Conservation (phyloP, 2,797 vertebrate genomes). For the Hybognathus amarus region DNA sequence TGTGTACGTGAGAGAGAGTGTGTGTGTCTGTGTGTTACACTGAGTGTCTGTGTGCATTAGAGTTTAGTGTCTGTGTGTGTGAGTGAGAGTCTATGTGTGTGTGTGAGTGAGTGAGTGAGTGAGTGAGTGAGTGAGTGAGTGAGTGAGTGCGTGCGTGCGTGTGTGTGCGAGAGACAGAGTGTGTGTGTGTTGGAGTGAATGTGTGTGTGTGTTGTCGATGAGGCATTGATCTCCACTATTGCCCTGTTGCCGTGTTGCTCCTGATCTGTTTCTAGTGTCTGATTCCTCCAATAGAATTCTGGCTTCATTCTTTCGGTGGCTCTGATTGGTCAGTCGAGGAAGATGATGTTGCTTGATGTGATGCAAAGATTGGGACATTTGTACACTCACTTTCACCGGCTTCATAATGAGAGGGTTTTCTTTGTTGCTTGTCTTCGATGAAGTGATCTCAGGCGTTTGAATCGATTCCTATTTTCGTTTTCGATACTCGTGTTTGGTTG, state of each 20-base stretch:
- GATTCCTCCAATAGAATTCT: constrained; percentile 35
- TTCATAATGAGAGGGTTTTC: neutral
- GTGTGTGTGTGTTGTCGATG: neutral
- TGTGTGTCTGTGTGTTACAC: too few relatives aligned
- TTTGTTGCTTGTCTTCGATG: neutral
- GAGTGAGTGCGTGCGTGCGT: too few relatives aligned
- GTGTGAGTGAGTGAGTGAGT: too few relatives aligned
- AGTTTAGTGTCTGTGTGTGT: too few relatives aligned
- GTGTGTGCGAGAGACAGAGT: too few relatives aligned
- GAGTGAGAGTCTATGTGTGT: too few relatives aligned
- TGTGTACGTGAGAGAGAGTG: too few relatives aligned
- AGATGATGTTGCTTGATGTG: constrained; percentile 56
- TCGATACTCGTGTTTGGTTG: too few relatives aligned
- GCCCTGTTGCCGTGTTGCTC: constrained; percentile 31
- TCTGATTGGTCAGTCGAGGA: constrained; percentile 40
- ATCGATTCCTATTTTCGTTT: too few relatives aligned
- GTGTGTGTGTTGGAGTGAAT: too few relatives aligned
- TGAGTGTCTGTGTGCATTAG: too few relatives aligned
- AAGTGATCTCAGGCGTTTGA: neutral
- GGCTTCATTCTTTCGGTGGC: neutral
- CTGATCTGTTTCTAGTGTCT: constrained; percentile 26
- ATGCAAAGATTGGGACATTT: constrained; percentile 59
- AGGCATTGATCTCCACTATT: constrained; percentile 16
- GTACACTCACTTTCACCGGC: constrained; percentile 12
- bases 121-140: too few relatives aligned